Evolutionary conservation across 2,797 vertebrate species (phyloP).

Genomic region (Enteromius afrohamiltoni): DNA sequence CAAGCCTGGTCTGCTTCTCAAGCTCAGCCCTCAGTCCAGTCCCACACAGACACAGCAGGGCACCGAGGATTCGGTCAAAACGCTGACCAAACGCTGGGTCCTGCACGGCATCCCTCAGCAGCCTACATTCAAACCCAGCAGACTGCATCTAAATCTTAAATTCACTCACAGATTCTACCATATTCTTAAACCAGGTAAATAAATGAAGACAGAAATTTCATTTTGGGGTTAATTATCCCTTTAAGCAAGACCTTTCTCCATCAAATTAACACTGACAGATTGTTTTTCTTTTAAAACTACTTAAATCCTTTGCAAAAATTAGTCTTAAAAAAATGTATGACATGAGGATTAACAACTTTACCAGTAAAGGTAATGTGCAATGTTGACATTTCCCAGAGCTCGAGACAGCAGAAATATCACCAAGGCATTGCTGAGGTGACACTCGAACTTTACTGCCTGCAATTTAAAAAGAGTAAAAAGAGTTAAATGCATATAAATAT

Average conservation of each 20-base stretch:
- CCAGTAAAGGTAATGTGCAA: conserved; percentile 95
- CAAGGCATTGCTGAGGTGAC: conserved; percentile 89
- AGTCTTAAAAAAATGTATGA: background rate
- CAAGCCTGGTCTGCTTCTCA: conserved; percentile 89
- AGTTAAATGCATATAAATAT: background rate
- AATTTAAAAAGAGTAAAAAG: background rate
- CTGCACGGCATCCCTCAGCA: conserved; percentile 91
- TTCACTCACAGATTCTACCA: background rate
- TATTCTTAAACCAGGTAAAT: background rate
- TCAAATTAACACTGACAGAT: background rate
- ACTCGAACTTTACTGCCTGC: conserved; percentile 94
- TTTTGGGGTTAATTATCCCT: background rate
- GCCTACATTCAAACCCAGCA: conserved; percentile 76
- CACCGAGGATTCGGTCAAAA: conserved; percentile 89
- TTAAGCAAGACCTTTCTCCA: background rate
- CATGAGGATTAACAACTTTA: conserved; percentile 69
- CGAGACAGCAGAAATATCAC: conserved; percentile 90
- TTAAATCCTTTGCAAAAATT: background rate
- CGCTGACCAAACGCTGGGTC: conserved; percentile 86
- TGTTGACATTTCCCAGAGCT: conserved; percentile 88
- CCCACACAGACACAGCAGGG: conserved; percentile 90
- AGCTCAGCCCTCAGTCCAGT: conserved; percentile 87
- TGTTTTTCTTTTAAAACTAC: background rate
- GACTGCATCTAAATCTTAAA: background rate
- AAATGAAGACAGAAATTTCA: background rate